Evolutionary conservation across 2,113 vertebrate genomes (phyloP), one percentile per base, ranked within the genome.

Genomic region (Paracyprichromis sp.): DNA sequence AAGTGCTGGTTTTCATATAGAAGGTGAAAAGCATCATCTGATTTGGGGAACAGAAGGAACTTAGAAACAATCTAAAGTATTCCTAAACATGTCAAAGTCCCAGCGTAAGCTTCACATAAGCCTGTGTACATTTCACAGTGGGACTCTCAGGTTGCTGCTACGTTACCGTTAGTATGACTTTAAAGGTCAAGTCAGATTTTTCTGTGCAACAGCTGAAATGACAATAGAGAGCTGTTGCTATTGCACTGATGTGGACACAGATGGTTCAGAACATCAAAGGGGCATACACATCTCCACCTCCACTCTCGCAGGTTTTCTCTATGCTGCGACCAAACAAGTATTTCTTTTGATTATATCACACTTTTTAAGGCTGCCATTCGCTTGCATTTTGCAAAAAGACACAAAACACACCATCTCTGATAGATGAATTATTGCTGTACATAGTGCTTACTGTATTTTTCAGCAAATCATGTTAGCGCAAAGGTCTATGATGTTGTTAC

Each of bases 181-280:
- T 7, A 57, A 57, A 40, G 52, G 79, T 38, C 52, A 76, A 31
- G 71, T 31, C 71, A 4, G 43, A 45, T 29, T 47, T 29, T 45
- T 31, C 52, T 26, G 24, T 82, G 73, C 61, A 50, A 76, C 52
- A 80, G 80, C 78, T 73, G n/a, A 84, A 79, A 69, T 63, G 76
- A 29, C 54, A 31, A 84, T 9, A 34, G 38, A 82, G 76, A 61
- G 85, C 80, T 87, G 90, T 85, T 87, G 90, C 83, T 93, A 93
- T 93, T 96, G 95, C 95, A 96, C 95, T 96, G 95, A 96, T 90
- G 54, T 87, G 50, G 90, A 87, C 93, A 83, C 86, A 69, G 10
- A 79, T 66, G 80, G 66, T 56, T 88, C 61, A 21, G 9, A 87
- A 53, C 45, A 82, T 47, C 36, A 43, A 21, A 29, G 36, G 54